These are phyloP conservation scores for Yponomeuta plumbellus DNA, from an alignment of 2,888 invertebrate species.

Conservation along the genomic window DNA sequence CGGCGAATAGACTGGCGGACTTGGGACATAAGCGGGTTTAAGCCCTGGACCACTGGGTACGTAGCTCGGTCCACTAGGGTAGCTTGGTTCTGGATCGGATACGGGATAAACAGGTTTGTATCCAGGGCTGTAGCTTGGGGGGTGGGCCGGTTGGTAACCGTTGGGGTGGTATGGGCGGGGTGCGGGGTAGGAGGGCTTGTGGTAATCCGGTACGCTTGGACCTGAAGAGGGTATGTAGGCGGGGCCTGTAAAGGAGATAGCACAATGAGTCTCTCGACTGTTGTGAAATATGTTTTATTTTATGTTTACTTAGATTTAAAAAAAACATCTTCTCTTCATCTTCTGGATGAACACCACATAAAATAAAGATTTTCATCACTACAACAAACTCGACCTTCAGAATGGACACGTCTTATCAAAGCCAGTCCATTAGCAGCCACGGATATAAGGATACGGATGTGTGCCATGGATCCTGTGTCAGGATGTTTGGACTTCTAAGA, in stretches of 20 bases:
- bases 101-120: slow-evolving; percentile 33
- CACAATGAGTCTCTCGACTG: background rate
- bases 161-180: background rate
- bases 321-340: too few species aligned
- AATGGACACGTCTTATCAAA: too few species aligned
- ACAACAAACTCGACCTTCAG: too few species aligned
- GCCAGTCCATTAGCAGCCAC: too few species aligned
- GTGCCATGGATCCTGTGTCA: too few species aligned
- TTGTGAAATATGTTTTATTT: too few species aligned
- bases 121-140: slow-evolving; percentile 22
- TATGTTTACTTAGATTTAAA: too few species aligned
- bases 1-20: background rate
- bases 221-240: slow-evolving; percentile 40
- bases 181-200: background rate
- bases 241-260: slow-evolving; percentile 33
- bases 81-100: background rate
- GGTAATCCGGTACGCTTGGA: slow-evolving; percentile 22
- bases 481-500: too few species aligned
- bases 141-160: slow-evolving; percentile 11
- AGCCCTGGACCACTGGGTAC: slow-evolving; percentile 19
- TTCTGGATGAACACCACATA: too few species aligned
- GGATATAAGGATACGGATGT: too few species aligned
- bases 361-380: too few species aligned
- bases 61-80: slow-evolving; percentile 18
- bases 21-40: slow-evolving; percentile 21